Conservation (phyloP, 2,797 vertebrate species). For the Poecilia wingei region DNA sequence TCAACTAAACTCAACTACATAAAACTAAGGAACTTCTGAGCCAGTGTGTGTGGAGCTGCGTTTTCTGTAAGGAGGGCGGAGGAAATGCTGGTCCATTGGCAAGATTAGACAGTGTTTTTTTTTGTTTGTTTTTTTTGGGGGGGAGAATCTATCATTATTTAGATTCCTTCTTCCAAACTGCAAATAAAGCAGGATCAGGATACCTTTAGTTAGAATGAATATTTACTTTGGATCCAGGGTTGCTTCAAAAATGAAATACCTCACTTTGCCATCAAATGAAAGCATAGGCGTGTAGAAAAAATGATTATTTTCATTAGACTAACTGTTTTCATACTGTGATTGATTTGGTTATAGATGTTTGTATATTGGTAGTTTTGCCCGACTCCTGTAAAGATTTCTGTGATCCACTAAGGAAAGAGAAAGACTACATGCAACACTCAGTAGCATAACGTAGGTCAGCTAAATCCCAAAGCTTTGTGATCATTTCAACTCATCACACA, state of each 20-base stretch:
- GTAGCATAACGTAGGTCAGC: slow-evolving; percentile 42
- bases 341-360: slow-evolving; percentile 18
- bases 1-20: too few relatives aligned
- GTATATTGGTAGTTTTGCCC: slow-evolving; percentile 6
- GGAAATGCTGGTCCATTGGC: neutral
- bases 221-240: neutral
- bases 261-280: neutral
- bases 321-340: neutral
- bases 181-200: neutral
- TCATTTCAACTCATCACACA: slow-evolving; percentile 27
- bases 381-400: slow-evolving; percentile 22
- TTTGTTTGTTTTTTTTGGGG: too few relatives aligned
- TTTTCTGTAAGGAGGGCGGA: neutral
- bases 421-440: slow-evolving; percentile 34
- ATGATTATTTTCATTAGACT: neutral
- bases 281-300: neutral
- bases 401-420: slow-evolving; percentile 24
- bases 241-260: neutral
- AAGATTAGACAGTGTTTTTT: neutral
- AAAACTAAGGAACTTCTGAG: too few relatives aligned
- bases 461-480: slow-evolving; percentile 14
- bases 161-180: neutral
- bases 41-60: neutral
- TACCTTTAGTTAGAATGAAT: neutral
- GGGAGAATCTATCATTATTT: neutral